phyloP scores from a whole-genome alignment of 2,888 invertebrate genomes.

The Cancer borealis region DNA sequence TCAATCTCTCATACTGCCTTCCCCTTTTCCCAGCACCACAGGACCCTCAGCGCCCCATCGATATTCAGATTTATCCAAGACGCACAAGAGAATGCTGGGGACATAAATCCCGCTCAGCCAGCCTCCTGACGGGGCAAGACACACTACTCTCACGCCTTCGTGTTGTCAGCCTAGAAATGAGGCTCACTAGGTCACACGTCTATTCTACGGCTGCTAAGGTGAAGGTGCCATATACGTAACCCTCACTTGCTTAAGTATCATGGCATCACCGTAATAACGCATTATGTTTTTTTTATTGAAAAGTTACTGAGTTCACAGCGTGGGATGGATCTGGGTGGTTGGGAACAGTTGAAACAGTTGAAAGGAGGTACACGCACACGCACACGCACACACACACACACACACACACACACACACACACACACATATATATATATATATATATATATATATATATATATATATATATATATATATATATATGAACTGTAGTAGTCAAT shows the following conservation, averaged over 20 bases:
- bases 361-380: neutral
- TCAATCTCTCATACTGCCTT: conserved; percentile 24
- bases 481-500: too few relatives aligned
- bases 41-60: conserved; percentile 24
- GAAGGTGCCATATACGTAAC: neutral
- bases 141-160: neutral
- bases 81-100: neutral
- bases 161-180: neutral
- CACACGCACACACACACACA: conserved; percentile 3
- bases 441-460: too few relatives aligned
- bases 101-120: neutral
- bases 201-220: neutral
- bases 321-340: neutral
- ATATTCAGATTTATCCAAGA: conserved; percentile 33
- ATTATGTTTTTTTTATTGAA: neutral
- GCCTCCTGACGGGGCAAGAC: neutral
- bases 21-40: neutral
- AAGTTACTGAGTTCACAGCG: neutral
- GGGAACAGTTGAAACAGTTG: neutral
- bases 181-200: neutral
- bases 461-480: too few relatives aligned
- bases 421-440: too few relatives aligned
- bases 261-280: neutral
- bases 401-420: neutral
- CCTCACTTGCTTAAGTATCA: neutral